These are phyloP conservation scores for Carassius gibelio DNA, from an alignment of 2,113 vertebrate species.

Conservation along the genomic window DNA sequence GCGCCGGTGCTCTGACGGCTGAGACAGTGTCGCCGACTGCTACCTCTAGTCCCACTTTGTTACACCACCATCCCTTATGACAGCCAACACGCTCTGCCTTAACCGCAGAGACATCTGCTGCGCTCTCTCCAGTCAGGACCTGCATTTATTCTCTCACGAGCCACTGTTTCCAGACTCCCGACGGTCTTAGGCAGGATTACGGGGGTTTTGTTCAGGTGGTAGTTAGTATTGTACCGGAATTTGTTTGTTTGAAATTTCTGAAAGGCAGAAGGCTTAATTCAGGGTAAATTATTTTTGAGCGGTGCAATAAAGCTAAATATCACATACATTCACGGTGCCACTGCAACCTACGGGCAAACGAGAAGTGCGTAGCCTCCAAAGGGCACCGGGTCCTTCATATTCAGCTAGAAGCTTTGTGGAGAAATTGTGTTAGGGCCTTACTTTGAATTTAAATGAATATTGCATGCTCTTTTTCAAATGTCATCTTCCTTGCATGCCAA, in stretches of 20 bases:
- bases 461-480: slow-evolving; percentile 75
- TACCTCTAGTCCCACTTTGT: slow-evolving; percentile 57
- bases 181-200: slow-evolving; percentile 9
- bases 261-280: slow-evolving; percentile 33
- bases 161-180: background rate
- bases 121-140: slow-evolving; percentile 20
- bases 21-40: slow-evolving; percentile 60
- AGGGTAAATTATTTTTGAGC: slow-evolving; percentile 25
- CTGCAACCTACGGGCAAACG: slow-evolving; percentile 7
- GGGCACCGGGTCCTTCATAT: slow-evolving; percentile 60
- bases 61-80: slow-evolving; percentile 46
- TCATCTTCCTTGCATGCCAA: slow-evolving; percentile 69
- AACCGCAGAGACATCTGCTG: slow-evolving; percentile 25
- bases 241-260: slow-evolving; percentile 27
- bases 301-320: slow-evolving; percentile 11
- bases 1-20: slow-evolving; percentile 56
- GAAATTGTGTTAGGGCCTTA: slow-evolving; percentile 60
- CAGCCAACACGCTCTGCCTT: slow-evolving; percentile 50
- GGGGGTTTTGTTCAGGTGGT: background rate
- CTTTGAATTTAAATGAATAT: slow-evolving; percentile 74
- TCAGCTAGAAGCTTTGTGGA: slow-evolving; percentile 55
- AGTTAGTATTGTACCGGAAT: slow-evolving; percentile 6
- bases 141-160: slow-evolving; percentile 12
- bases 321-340: background rate
- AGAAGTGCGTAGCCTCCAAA: slow-evolving; percentile 44